Evolutionary conservation across 2,113 vertebrate species (phyloP).

Genomic region (Semnornis frantzii): DNA sequence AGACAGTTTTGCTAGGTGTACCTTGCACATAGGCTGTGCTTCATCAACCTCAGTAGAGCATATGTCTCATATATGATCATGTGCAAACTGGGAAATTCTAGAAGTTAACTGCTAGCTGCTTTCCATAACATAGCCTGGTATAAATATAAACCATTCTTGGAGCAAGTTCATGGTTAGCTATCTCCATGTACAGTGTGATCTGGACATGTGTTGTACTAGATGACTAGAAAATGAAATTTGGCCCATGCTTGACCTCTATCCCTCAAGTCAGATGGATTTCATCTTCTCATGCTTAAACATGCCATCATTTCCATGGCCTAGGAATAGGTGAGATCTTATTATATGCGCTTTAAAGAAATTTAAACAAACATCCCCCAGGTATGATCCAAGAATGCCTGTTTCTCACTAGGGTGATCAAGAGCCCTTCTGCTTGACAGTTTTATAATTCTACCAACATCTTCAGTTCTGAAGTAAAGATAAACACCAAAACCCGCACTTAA

Average conservation of each 20-base stretch:
- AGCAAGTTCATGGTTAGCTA: neutral
- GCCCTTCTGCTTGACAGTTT: neutral
- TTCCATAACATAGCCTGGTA: neutral
- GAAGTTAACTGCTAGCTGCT: neutral
- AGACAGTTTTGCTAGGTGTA: neutral
- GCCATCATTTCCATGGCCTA: neutral
- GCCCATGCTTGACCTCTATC: neutral
- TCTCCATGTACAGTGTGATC: fast-evolving
- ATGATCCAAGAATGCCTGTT: neutral
- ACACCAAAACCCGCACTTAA: neutral
- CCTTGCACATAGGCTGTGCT: neutral
- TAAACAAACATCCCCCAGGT: neutral
- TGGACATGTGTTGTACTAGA: neutral
- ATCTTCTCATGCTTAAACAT: neutral
- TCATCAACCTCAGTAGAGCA: neutral
- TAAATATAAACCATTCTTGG: neutral
- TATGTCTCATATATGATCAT: neutral
- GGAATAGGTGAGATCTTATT: neutral
- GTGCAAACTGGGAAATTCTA: neutral
- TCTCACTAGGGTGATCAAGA: neutral
- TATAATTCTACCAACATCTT: neutral
- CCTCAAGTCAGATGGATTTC: neutral
- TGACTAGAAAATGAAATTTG: neutral
- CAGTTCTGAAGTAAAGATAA: neutral
- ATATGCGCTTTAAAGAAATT: neutral